Percentiles rank a stretch among this genome's conserved stretches.
These are phyloP conservation scores for Varroa destructor DNA, from an alignment of 1,140 invertebrate species.

Conservation along the genomic window DNA sequence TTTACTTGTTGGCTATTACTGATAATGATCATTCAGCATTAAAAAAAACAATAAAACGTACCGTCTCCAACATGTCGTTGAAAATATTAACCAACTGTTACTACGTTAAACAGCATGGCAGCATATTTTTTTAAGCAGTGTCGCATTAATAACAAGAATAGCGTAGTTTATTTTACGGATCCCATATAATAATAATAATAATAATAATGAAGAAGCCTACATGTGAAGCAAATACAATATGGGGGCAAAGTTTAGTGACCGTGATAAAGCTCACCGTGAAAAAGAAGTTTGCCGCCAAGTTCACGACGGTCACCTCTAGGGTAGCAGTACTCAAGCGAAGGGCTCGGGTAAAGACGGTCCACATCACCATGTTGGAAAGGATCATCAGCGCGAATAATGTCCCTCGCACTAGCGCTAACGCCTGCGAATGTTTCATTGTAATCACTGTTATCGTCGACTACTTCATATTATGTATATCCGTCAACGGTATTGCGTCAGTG, in stretches of 20 bases:
- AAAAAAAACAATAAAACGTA: slow-evolving; percentile 29
- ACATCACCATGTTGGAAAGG: slow-evolving; percentile 42
- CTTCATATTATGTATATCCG: too few relatives aligned
- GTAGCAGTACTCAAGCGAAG: slow-evolving; percentile 39
- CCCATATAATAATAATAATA: too few relatives aligned
- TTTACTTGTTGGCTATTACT: background rate
- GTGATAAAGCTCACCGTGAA: slow-evolving; percentile 38
- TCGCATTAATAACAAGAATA: too few relatives aligned
- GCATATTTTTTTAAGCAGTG: too few relatives aligned
- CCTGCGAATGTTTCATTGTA: slow-evolving; percentile 32
- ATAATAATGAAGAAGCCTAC: too few relatives aligned
- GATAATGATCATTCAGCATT: slow-evolving; percentile 3
- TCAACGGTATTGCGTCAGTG: too few relatives aligned
- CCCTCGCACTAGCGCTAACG: slow-evolving; percentile 35
- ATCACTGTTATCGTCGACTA: too few relatives aligned
- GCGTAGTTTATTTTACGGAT: too few relatives aligned
- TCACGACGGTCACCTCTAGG: slow-evolving; percentile 42
- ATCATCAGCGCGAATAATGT: slow-evolving; percentile 39
- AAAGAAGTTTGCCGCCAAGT: slow-evolving; percentile 43
- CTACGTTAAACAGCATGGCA: too few relatives aligned
- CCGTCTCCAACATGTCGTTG: background rate
- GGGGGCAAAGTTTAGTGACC: background rate
- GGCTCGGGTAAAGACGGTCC: slow-evolving; percentile 41
- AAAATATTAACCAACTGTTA: too few relatives aligned
- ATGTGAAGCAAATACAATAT: background rate